phyloP scores from a whole-genome alignment of 2,888 invertebrate species.

The Eupithecia pulchellata region DNA sequence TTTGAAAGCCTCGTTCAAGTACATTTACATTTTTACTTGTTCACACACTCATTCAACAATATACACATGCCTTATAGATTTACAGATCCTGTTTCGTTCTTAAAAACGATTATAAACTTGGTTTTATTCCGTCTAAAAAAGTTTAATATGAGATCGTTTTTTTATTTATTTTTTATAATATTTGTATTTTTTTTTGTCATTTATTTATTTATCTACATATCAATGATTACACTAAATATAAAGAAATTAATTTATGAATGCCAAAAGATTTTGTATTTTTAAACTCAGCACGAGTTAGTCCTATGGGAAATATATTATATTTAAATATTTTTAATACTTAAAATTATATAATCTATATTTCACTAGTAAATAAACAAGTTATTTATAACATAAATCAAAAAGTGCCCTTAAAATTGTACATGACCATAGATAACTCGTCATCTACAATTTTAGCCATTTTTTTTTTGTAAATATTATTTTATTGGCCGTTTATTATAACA shows the following conservation, averaged over 20 bases:
- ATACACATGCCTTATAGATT: constrained; percentile 9
- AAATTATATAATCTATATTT: constrained; percentile 40
- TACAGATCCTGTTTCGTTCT: constrained; percentile 20
- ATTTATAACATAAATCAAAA: constrained; percentile 28
- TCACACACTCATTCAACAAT: constrained; percentile 22
- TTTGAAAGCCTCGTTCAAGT: constrained; percentile 17
- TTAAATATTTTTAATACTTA: constrained; percentile 36
- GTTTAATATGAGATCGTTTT: constrained; percentile 70
- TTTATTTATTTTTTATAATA: constrained; percentile 63
- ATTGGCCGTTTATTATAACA: constrained; percentile 33
- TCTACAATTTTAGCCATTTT: constrained; percentile 16
- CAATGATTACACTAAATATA: constrained; percentile 41
- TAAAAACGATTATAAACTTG: constrained; percentile 13
- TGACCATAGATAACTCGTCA: neutral
- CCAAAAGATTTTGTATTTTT: constrained; percentile 41
- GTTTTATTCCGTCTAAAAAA: constrained; percentile 31
- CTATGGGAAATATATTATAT: constrained; percentile 42
- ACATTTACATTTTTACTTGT: neutral
- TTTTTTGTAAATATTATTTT: constrained; percentile 8
- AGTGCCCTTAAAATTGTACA: constrained; percentile 8
- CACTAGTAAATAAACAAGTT: constrained; percentile 45
- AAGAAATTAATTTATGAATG: constrained; percentile 41
- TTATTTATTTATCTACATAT: constrained; percentile 60
- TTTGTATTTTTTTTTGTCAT: constrained; percentile 73
- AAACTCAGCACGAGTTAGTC: constrained; percentile 41